Evolutionary conservation across 2,113 vertebrate genomes (phyloP).

Genomic region (Macrotis lagotis): DNA sequence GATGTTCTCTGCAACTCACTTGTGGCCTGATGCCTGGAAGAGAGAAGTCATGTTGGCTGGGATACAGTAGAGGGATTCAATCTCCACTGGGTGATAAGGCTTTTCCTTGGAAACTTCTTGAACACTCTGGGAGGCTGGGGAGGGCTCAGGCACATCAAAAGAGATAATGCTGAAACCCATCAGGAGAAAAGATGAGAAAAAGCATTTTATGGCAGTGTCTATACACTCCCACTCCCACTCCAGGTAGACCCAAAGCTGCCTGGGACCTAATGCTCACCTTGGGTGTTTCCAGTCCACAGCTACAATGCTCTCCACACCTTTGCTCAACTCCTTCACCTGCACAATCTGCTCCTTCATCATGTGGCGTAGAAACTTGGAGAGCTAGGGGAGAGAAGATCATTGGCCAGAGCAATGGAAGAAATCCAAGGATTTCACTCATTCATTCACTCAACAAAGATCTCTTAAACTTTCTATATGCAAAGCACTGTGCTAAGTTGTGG

Average conservation of each 20-base stretch:
- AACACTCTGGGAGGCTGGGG: constrained; percentile 73
- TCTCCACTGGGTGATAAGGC: constrained; percentile 91
- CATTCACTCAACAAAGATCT: not conserved
- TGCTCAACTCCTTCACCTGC: constrained; percentile 93
- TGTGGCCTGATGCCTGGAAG: constrained; percentile 92
- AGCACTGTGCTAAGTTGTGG: not conserved
- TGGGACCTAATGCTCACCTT: constrained; percentile 84
- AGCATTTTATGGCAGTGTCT: constrained; percentile 26
- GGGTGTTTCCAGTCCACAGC: constrained; percentile 95
- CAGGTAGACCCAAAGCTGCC: constrained; percentile 16
- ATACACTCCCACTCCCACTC: not conserved
- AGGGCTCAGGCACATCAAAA: constrained; percentile 86
- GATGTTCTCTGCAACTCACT: constrained; percentile 82
- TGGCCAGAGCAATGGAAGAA: constrained; percentile 16
- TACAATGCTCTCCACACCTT: constrained; percentile 97
- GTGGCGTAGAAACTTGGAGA: constrained; percentile 94
- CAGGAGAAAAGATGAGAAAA: constrained; percentile 63
- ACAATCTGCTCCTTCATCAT: constrained; percentile 92
- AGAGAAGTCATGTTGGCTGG: constrained; percentile 90
- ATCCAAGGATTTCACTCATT: not conserved
- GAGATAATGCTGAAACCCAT: constrained; percentile 87
- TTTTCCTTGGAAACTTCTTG: constrained; percentile 82
- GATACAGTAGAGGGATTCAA: constrained; percentile 90
- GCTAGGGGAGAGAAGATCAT: constrained; percentile 82
- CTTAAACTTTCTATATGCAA: not conserved